phyloP scores from a whole-genome alignment of 92 coral and sea anemone genomes.

The Parazoanthus darwini region DNA sequence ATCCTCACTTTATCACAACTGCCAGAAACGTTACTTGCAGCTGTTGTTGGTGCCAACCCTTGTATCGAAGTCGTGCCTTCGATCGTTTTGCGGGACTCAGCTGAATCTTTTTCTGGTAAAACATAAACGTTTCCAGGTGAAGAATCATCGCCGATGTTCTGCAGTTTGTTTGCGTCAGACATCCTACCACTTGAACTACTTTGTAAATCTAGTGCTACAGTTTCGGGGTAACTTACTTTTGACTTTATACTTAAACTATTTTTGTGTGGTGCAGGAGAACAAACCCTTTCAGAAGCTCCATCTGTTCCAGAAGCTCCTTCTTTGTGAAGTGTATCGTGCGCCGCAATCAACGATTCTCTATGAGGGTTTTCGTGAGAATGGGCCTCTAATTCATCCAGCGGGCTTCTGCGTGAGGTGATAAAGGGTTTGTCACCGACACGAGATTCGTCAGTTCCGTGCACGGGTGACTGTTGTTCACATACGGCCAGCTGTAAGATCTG shows the following conservation, averaged over 20 bases:
- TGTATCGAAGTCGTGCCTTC: background rate
- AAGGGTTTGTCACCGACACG: background rate
- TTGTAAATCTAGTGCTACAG: background rate
- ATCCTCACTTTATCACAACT: background rate
- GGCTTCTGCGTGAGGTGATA: background rate
- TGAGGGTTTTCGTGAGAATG: background rate
- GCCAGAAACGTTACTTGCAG: background rate
- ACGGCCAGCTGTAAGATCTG: constrained; percentile 79
- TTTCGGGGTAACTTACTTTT: background rate
- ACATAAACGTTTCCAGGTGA: background rate
- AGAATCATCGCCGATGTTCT: background rate
- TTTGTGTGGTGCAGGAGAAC: background rate
- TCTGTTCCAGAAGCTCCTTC: background rate
- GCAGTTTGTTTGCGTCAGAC: background rate
- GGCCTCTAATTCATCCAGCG: background rate
- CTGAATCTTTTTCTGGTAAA: background rate
- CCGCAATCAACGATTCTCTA: background rate
- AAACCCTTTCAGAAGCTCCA: background rate
- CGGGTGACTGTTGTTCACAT: constrained; percentile 22
- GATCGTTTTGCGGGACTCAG: background rate
- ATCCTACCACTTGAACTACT: background rate
- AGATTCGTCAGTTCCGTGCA: background rate
- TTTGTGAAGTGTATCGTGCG: background rate
- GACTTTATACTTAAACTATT: too few relatives aligned
- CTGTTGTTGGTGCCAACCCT: background rate